Conservation (phyloP, 2,113 vertebrate genomes). For the Colistium nudipinnis region DNA sequence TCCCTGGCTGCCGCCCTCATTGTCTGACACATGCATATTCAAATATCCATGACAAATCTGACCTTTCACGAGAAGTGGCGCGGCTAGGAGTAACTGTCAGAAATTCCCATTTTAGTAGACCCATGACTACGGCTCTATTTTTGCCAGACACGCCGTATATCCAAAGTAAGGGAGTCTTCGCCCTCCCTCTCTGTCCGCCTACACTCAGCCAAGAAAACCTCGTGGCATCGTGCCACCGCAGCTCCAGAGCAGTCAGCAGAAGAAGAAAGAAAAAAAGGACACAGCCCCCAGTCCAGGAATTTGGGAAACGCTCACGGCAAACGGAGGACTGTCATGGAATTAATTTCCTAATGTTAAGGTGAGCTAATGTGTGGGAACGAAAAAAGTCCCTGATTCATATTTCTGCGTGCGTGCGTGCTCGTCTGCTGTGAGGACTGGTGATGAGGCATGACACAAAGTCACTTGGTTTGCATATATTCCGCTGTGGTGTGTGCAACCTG, state of each 20-base stretch:
- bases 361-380: conserved; percentile 41
- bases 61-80: conserved; percentile 24
- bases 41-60: conserved; percentile 40
- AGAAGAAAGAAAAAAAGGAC: conserved; percentile 57
- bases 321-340: conserved; percentile 50
- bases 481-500: neutral
- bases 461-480: conserved; percentile 43
- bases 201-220: conserved; percentile 60
- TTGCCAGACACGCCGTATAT: conserved; percentile 25
- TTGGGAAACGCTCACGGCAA: conserved; percentile 48
- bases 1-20: conserved; percentile 13
- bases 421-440: conserved; percentile 19
- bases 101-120: conserved; percentile 32
- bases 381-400: conserved; percentile 28
- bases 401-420: neutral
- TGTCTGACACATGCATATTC: conserved; percentile 17
- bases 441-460: conserved; percentile 33
- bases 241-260: conserved; percentile 63
- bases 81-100: conserved; percentile 33
- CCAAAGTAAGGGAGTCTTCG: conserved; percentile 6
- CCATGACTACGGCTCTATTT: conserved; percentile 34
- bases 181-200: conserved; percentile 50
- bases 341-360: conserved; percentile 57
- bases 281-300: conserved; percentile 37
- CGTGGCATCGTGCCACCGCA: conserved; percentile 52